Evolutionary conservation across 2,888 invertebrate species (phyloP).

Genomic region (Exocentrus adspersus): DNA sequence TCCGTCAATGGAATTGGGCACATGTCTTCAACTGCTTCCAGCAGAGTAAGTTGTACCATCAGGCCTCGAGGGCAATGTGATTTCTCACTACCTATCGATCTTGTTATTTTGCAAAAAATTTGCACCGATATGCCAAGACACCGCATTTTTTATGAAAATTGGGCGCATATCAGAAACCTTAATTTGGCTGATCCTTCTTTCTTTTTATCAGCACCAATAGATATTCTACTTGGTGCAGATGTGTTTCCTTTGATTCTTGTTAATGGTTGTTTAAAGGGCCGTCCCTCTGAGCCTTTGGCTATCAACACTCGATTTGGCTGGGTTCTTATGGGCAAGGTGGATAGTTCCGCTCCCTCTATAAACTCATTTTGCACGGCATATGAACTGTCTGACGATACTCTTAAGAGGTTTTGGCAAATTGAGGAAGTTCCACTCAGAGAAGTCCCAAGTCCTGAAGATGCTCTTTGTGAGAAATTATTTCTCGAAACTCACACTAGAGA

Average conservation of each 20-base stretch:
- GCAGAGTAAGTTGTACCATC: too few species aligned
- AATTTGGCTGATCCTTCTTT: slow-evolving; percentile 2
- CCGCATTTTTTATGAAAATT: not conserved
- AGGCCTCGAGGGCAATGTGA: too few species aligned
- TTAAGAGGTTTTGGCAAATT: not conserved
- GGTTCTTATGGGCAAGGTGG: not conserved
- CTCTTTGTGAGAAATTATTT: not conserved
- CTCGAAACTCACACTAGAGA: not conserved
- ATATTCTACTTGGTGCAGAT: slow-evolving; percentile 11
- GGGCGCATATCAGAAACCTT: slow-evolving; percentile 1
- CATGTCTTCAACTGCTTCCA: too few species aligned
- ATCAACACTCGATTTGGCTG: slow-evolving; percentile 1
- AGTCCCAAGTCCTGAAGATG: not conserved
- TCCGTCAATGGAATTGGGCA: too few species aligned
- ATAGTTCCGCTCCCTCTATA: not conserved
- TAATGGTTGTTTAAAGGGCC: not conserved
- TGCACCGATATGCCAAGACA: not conserved
- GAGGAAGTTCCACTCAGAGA: not conserved
- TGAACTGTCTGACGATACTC: not conserved
- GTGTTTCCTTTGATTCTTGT: slow-evolving; percentile 4
- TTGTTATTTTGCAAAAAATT: slow-evolving; percentile 5
- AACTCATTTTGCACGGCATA: not conserved
- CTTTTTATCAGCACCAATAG: not conserved
- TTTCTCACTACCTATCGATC: too few species aligned
- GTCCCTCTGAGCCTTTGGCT: not conserved